These are phyloP conservation scores for Gobionotothen gibberifrons DNA, from an alignment of 2,797 vertebrate species.

Conservation along the genomic window DNA sequence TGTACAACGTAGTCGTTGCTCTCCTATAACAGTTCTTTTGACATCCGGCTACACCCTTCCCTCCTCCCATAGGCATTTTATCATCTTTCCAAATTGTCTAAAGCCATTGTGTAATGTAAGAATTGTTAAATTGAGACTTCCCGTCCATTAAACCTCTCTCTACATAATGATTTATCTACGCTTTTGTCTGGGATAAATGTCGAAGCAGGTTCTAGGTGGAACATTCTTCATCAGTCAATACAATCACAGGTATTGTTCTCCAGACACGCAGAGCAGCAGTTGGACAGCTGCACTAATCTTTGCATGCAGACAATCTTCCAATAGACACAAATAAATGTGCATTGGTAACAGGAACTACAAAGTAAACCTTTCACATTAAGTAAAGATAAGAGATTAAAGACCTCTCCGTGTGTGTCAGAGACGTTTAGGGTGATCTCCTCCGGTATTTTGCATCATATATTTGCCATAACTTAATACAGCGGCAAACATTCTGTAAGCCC, in stretches of 20 bases:
- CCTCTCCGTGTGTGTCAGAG: not conserved
- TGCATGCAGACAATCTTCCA: constrained; percentile 11
- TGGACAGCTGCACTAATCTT: constrained; percentile 13
- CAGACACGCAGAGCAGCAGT: constrained; percentile 16
- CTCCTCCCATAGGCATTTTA: constrained; percentile 7
- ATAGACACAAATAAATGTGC: not conserved
- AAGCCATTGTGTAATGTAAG: constrained; percentile 16
- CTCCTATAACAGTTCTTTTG: not conserved
- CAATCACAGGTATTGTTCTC: constrained; percentile 43
- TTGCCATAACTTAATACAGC: not conserved
- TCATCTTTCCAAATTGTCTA: constrained; percentile 23
- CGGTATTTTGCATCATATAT: constrained; percentile 9
- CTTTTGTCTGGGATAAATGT: constrained; percentile 37
- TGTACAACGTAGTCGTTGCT: not conserved
- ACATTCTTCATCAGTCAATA: constrained; percentile 43
- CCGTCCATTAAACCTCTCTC: constrained; percentile 36
- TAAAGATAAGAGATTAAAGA: constrained; percentile 5
- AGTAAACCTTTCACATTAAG: constrained; percentile 16
- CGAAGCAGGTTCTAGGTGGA: constrained; percentile 35
- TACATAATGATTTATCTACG: constrained; percentile 26
- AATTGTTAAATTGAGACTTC: constrained; percentile 30
- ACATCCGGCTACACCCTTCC: constrained; percentile 12
- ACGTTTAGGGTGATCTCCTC: not conserved
- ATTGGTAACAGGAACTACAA: constrained; percentile 20
- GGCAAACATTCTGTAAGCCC: not conserved